A percentile compares a stretch with the other conserved stretches of the same genome.
Conservation (phyloP, 2,888 invertebrate genomes). For the Cephus runcator region DNA sequence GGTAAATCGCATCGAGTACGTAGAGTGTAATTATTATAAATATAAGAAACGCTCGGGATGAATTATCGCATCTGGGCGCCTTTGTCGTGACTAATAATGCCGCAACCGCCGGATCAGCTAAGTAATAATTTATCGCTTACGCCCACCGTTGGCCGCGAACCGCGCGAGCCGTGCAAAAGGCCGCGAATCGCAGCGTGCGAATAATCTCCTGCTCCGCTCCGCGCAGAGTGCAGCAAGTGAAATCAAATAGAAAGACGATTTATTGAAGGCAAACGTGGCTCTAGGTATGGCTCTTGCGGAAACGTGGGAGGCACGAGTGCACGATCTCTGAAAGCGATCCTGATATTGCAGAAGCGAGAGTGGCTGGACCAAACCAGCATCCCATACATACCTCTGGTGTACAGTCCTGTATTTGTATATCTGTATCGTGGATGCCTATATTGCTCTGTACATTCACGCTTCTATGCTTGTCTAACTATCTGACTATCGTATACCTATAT, state of each 20-base stretch:
- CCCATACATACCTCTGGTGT: too few relatives aligned
- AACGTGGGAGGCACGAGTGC: background rate
- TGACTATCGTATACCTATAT: too few relatives aligned
- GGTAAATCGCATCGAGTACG: background rate
- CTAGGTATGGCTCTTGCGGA: slow-evolving; percentile 1
- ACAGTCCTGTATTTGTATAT: too few relatives aligned
- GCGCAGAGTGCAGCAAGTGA: slow-evolving; percentile 16
- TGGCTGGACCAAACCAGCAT: background rate
- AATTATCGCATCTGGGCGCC: slow-evolving; percentile 38
- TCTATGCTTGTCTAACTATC: too few relatives aligned
- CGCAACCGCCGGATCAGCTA: slow-evolving; percentile 29
- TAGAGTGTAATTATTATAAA: slow-evolving; percentile 44
- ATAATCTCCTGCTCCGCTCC: background rate
- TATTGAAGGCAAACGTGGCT: slow-evolving; percentile 15
- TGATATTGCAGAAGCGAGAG: slow-evolving; percentile 1
- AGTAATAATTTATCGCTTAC: slow-evolving; percentile 39
- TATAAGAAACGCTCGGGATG: slow-evolving; percentile 34
- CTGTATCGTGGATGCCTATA: too few relatives aligned
- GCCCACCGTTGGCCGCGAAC: slow-evolving; percentile 17
- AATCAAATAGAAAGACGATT: slow-evolving; percentile 30
- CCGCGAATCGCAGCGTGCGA: background rate
- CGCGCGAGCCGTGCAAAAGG: slow-evolving; percentile 1
- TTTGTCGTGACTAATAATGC: slow-evolving; percentile 48
- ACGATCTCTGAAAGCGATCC: slow-evolving; percentile 1
- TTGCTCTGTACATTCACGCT: too few relatives aligned